Evolutionary conservation across 2,113 vertebrate genomes (phyloP), one percentile per base, ranked within the genome.

Genomic region (Ceyx margarethae): DNA sequence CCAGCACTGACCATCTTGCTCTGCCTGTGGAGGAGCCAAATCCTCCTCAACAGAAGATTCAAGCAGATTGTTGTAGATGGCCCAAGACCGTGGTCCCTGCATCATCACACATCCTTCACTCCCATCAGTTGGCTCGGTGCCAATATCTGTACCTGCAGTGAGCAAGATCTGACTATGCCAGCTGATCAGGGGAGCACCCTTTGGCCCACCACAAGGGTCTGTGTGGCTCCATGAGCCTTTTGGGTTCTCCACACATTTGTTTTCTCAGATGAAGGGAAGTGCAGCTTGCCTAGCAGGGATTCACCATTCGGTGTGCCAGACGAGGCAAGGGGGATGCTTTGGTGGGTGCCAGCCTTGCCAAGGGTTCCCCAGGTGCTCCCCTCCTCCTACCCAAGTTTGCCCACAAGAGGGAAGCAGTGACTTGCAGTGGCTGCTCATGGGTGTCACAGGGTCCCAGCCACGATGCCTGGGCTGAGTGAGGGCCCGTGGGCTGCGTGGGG

Each of bases 321-420:
- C 0, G 6, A 33, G 29, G 17, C 0, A 3, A 26, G 8, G 15
- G 23, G 35, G 14, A 1, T 48, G 45, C 8, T 29, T 62, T 13
- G 19, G 73, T 33, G 68, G 76, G 72, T 77, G 67, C 31, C 72
- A 79, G 31, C 50, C 45, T 65, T 62, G 64, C 74, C 58, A 22
- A 22, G 28, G 62, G 58, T 2, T 85, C 42, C 42, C 50, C 1
- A 4, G 37, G 23, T 12, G 17, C 42, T 94, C 15, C 29, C 53
- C 15, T 43, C 5, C 11, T 21, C 28, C 60, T 51, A 73, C 80
- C 50, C 54, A 46, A 6, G 28, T 81, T 81, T 42, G 67, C 80
- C 76, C 90, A 93, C 80, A 64, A 78, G 88, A 87, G 88, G 85
- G 82, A 93, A 40, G 79, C 57, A 81, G 76, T 2, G 69, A 7